phyloP scores from a whole-genome alignment of 1,140 invertebrate species.

The Harpegnathos saltator region DNA sequence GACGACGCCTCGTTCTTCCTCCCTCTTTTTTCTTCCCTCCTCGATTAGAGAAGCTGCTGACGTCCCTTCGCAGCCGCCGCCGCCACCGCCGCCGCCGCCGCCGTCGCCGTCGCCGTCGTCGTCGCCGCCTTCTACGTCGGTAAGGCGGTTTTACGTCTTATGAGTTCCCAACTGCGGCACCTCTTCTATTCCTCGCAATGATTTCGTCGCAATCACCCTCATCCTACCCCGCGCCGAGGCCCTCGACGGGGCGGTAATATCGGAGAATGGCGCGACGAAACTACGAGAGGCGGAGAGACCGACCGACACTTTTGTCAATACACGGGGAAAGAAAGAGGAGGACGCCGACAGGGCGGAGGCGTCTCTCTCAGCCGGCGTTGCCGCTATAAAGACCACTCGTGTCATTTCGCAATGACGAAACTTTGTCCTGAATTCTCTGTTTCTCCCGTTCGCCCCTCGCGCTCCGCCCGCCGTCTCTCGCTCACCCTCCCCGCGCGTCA shows the following conservation, averaged over 20 bases:
- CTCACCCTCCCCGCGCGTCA: constrained; percentile 29
- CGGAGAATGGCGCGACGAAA: constrained; percentile 82
- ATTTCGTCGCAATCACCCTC: constrained; percentile 85
- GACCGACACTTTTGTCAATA: constrained; percentile 86
- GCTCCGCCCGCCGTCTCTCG: background rate
- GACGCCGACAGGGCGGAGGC: constrained; percentile 60
- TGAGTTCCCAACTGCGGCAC: constrained; percentile 84
- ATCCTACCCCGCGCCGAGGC: constrained; percentile 59
- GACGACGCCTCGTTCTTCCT: constrained; percentile 13
- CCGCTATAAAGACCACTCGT: constrained; percentile 86
- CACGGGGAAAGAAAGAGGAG: constrained; percentile 67
- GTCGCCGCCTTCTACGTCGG: constrained; percentile 58
- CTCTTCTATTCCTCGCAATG: constrained; percentile 84
- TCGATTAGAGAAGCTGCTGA: constrained; percentile 62
- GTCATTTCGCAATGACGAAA: constrained; percentile 87
- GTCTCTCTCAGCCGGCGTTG: constrained; percentile 76
- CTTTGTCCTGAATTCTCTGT: constrained; percentile 83
- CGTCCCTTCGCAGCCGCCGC: constrained; percentile 62
- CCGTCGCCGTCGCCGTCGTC: constrained; percentile 59
- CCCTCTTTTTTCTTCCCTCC: constrained; percentile 33
- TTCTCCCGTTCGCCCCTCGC: constrained; percentile 52
- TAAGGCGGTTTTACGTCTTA: constrained; percentile 83
- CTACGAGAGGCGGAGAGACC: constrained; percentile 76
- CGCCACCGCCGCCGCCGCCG: constrained; percentile 54
- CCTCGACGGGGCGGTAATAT: constrained; percentile 83